A percentile compares a stretch with the other conserved stretches of the same genome.
Evolutionary conservation across 2,113 vertebrate species (phyloP).

Genomic region (Ameiurus melas): DNA sequence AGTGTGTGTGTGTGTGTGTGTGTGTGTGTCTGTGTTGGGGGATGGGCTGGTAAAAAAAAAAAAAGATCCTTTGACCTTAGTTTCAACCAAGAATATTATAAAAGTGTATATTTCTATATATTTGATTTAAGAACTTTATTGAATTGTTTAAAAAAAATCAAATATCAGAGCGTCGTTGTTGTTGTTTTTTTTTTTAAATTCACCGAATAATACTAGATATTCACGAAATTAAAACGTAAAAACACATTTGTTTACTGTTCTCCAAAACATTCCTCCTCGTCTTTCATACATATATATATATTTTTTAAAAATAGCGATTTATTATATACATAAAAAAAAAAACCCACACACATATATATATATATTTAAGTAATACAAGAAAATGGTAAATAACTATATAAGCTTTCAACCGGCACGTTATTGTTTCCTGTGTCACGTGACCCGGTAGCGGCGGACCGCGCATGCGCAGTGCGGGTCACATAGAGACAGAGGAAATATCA

Average conservation of each 20-base stretch:
- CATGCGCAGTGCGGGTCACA: constrained; percentile 49
- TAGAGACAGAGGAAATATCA: constrained; percentile 40
- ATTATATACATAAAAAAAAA: not conserved
- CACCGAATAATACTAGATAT: not conserved
- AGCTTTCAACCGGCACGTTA: constrained; percentile 25
- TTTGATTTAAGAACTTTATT: not conserved
- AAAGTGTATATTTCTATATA: not conserved
- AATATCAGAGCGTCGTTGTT: not conserved
- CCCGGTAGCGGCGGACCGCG: constrained; percentile 27
- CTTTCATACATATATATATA: not conserved
- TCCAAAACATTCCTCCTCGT: not conserved
- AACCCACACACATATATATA: too few species aligned
- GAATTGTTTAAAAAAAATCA: not conserved
- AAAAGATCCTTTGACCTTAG: constrained; percentile 13
- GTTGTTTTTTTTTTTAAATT: not conserved
- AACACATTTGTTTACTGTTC: not conserved
- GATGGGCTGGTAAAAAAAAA: not conserved
- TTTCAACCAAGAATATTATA: not conserved
- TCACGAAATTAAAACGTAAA: not conserved
- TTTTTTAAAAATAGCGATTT: too few species aligned
- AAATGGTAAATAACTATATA: not conserved
- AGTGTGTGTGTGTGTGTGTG: constrained; percentile 12
- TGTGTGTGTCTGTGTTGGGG: constrained; percentile 11
- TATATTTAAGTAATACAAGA: not conserved
- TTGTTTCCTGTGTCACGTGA: constrained; percentile 52